Conservation (phyloP, 2,113 vertebrate genomes). For the rabbit (Oryctolagus cuniculus) region mOryCun1.1 NC_091451.1:9631001-9631500, state of each 20-base stretch:
- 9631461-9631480: slow-evolving; percentile 16
- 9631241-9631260: slow-evolving; percentile 6
- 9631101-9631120: neutral
- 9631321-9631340: neutral
- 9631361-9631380: slow-evolving; percentile 15
- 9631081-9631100: slow-evolving; percentile 16
- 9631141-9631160: neutral
- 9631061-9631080: slow-evolving; percentile 19
- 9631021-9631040: neutral
- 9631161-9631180: neutral
- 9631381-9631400: neutral
- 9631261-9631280: neutral
- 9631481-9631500: slow-evolving; percentile 56
- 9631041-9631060: neutral
- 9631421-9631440: slow-evolving; percentile 23
- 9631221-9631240: neutral
- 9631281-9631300: neutral
- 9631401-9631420: neutral
- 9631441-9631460: slow-evolving; percentile 23
- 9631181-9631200: neutral
- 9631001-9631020: neutral
- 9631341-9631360: neutral
- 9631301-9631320: neutral
- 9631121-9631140: neutral
- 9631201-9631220: slow-evolving; percentile 6